phyloP scores from a whole-genome alignment of 2,888 invertebrate species.

The Temnothorax rugatulus region DNA sequence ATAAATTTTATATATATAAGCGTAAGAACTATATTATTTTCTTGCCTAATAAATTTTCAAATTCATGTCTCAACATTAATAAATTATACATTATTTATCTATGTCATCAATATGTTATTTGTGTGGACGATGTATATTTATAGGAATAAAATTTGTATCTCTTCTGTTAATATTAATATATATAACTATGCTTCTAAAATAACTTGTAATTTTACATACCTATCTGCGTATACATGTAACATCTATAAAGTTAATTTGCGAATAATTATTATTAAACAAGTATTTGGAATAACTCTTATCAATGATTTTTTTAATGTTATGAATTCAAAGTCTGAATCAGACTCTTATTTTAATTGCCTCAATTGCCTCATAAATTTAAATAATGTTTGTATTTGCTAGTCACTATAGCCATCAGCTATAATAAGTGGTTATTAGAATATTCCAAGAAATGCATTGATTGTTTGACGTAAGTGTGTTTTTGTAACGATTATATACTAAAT shows the following conservation, averaged over 20 bases:
- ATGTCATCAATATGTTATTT: not conserved
- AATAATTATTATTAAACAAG: not conserved
- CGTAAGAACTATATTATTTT: constrained; percentile 5
- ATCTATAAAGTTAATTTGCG: not conserved
- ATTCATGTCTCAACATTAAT: not conserved
- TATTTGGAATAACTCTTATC: not conserved
- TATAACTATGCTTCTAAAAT: not conserved
- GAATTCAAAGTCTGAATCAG: not conserved
- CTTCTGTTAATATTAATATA: not conserved
- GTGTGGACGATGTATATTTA: not conserved
- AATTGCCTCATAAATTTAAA: not conserved
- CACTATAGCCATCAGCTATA: not conserved
- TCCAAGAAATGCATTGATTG: not conserved
- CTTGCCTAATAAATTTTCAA: not conserved
- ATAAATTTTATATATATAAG: not conserved
- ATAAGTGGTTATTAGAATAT: not conserved
- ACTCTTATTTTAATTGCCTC: not conserved
- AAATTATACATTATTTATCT: not conserved
- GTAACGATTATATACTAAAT: constrained; percentile 4
- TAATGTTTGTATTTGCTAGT: not conserved
- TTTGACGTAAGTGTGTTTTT: not conserved
- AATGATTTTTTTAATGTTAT: not conserved
- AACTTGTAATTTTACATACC: not conserved
- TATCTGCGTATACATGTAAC: not conserved
- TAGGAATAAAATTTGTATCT: not conserved